Evolutionary conservation across 1,140 invertebrate species (phyloP).

Genomic region (Formica exsecta): DNA sequence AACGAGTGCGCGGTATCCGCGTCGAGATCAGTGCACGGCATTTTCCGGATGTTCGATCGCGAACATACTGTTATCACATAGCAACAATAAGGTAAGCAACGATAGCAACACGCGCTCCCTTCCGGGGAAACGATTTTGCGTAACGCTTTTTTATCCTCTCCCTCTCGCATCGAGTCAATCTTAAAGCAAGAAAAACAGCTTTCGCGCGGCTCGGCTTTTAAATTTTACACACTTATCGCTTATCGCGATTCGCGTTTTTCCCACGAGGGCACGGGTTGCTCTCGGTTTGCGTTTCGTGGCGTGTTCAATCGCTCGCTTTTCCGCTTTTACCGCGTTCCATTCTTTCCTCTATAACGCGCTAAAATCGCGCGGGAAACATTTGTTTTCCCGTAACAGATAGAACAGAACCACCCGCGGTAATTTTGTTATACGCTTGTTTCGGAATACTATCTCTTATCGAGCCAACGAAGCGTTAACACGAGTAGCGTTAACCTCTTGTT

Average conservation of each 20-base stretch:
- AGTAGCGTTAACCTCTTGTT: conserved; percentile 26
- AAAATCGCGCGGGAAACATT: conserved; percentile 52
- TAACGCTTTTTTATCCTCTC: conserved; percentile 9
- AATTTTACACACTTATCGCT: conserved; percentile 65
- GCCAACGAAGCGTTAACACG: conserved; percentile 50
- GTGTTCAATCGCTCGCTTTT: not conserved
- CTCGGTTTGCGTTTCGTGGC: conserved; percentile 33
- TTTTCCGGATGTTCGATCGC: conserved; percentile 31
- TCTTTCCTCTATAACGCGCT: conserved; percentile 20
- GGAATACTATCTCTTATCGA: conserved; percentile 41
- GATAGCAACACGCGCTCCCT: not conserved
- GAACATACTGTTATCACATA: conserved; percentile 42
- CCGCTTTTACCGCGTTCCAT: not conserved
- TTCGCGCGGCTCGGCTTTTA: conserved; percentile 28
- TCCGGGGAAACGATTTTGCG: conserved; percentile 40
- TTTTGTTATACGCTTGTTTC: conserved; percentile 33
- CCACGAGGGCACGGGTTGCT: conserved; percentile 19
- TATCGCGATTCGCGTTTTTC: not conserved
- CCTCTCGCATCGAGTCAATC: not conserved
- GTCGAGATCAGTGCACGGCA: not conserved
- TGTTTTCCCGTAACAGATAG: conserved; percentile 43
- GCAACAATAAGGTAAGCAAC: conserved; percentile 65
- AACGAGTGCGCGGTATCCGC: not conserved
- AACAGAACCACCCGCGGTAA: not conserved
- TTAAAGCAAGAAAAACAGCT: conserved; percentile 54